phyloP scores from a whole-genome alignment of 2,888 invertebrate species.

The Isoperla grammatica region DNA sequence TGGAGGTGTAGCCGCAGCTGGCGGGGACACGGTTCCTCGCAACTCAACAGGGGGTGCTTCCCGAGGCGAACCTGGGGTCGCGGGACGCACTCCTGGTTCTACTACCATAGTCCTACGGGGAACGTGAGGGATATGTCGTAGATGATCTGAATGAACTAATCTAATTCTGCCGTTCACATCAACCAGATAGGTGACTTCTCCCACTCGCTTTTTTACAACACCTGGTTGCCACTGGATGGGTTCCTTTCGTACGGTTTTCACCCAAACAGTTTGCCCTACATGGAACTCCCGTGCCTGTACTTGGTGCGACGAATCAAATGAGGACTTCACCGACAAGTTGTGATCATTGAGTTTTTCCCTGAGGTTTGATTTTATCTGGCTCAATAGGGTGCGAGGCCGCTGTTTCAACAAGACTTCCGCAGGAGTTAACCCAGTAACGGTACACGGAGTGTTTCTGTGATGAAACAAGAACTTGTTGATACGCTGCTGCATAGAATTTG shows the following conservation, averaged over 20 bases:
- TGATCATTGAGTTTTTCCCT: not conserved
- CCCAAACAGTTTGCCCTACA: not conserved
- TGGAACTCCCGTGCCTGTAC: not conserved
- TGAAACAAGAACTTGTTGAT: slow-evolving; percentile 5
- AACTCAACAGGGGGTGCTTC: no score
- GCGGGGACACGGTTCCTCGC: no score
- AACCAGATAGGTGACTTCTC: not conserved
- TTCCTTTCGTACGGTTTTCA: not conserved
- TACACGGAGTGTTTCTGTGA: slow-evolving; percentile 4
- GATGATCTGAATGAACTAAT: not conserved
- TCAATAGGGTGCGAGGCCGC: slow-evolving; percentile 1
- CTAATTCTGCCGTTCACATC: not conserved
- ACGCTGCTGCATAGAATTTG: not conserved
- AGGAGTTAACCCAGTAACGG: slow-evolving; percentile 7
- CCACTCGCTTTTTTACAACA: not conserved
- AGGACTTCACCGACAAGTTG: no score
- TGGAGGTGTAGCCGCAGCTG: no score
- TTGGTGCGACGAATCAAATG: no score
- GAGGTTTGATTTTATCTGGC: not conserved
- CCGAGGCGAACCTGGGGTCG: no score
- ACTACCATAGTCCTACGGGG: no score
- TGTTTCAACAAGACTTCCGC: slow-evolving; percentile 4
- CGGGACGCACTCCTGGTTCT: no score
- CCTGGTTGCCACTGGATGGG: not conserved
- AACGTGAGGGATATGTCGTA: no score